Base-by-base conservation (phyloP, 1,140 invertebrate species). In the Drosophila auraria region DNA sequence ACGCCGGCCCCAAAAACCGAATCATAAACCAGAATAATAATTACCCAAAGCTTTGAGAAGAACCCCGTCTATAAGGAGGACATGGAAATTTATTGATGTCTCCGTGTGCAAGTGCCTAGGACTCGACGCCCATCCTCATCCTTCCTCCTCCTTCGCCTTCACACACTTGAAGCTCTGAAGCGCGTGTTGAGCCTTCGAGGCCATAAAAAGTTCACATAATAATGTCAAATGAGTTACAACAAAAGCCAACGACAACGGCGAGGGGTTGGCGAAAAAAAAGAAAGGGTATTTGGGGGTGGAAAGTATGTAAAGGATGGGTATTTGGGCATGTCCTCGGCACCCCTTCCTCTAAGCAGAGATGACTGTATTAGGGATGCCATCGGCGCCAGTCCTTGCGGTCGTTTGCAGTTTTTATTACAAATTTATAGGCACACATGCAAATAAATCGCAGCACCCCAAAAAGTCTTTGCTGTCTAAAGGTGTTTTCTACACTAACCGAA, bases 351-450 rank as follows among this genome's bases (percentile, higher is more conserved):
- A 6, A 6, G 20, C 54, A 40, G 20, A 57, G 86, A 89, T 84
- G 84, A 90, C 78, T 89, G 74, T 89, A 90, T 89, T 90, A 90
- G 70, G 69, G 81, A 66, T 80, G 83, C 50, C 68, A 54, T 69
- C 64, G 47, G 42, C 74, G 80, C 51, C 78, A 76, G 78, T 73
- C 82, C 66, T 77, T 82, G 76, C 53, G 87, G 86, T 90, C 87
- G 86, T 83, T 90, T 86, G 69, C 84, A 78, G 77, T 90, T 91
- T 91, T 91, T 91, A 91, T 91, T 90, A 87, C 90, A 78, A 91
- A 92, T 92, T 92, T 92, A 92, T 92, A 92, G 91, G 86, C 90
- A 80, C 87, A 81, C 83, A 91, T 90, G 86, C 78, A 82, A 87
- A 92, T 91, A 92, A 92, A 92, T 92, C 86, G 91, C 78, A 49